Conservation (phyloP, 2,888 invertebrate species). For the Lamellibrachia columna region DNA sequence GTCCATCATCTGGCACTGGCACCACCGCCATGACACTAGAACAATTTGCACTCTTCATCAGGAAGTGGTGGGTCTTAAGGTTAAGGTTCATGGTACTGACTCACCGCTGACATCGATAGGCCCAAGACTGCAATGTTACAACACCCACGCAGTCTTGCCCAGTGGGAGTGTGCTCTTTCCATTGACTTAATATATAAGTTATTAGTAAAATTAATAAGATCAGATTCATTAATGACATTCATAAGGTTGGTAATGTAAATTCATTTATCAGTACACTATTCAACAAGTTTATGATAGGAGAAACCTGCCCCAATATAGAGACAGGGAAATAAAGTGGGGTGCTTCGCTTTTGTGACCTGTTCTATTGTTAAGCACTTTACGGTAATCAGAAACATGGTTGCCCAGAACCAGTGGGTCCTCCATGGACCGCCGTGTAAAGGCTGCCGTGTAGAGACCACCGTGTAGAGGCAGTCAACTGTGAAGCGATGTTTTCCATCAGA, state of each 20-base stretch:
- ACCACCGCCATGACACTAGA: background rate
- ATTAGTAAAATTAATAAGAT: too few species aligned
- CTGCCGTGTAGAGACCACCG: background rate
- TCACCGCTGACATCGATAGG: background rate
- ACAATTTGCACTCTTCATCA: background rate
- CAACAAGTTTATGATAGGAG: background rate
- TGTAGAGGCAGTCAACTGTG: background rate
- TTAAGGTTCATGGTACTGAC: background rate
- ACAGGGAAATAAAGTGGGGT: background rate
- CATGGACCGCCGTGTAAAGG: background rate
- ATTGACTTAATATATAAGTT: too few species aligned
- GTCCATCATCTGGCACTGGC: background rate
- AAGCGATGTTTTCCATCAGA: background rate
- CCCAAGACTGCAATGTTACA: background rate
- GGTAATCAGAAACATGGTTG: background rate
- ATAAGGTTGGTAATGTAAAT: too few species aligned
- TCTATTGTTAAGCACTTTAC: background rate
- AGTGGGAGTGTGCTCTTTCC: background rate
- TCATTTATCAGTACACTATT: background rate
- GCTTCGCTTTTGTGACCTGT: background rate
- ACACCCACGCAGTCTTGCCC: background rate
- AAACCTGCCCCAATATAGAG: background rate
- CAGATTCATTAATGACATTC: too few species aligned
- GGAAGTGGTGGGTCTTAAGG: background rate
- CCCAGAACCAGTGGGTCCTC: background rate